Conservation (phyloP, 1,140 invertebrate genomes). For the Chymomyza costata region DNA sequence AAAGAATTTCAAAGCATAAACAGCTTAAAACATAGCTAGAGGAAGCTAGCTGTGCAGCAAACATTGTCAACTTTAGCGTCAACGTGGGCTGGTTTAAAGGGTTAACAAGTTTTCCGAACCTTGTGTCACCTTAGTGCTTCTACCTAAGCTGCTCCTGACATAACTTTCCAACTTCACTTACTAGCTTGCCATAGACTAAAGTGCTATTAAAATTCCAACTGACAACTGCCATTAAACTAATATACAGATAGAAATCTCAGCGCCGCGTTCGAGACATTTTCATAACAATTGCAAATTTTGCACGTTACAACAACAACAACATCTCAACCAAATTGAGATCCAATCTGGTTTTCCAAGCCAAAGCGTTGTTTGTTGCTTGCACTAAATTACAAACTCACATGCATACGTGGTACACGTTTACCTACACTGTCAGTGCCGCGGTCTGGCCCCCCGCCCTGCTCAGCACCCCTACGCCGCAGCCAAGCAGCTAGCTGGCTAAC, state of each 20-base stretch:
- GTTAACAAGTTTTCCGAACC: slow-evolving; percentile 5
- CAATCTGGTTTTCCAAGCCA: slow-evolving; percentile 54
- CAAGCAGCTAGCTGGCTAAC: background rate
- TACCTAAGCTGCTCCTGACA: background rate
- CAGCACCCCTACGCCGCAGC: background rate
- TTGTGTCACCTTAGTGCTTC: background rate
- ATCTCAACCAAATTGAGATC: slow-evolving; percentile 69
- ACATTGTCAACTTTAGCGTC: too few species aligned
- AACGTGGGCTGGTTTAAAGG: too few species aligned
- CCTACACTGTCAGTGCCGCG: slow-evolving; percentile 1
- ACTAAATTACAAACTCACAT: slow-evolving; percentile 61
- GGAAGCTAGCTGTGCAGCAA: slow-evolving; percentile 24
- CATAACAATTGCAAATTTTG: slow-evolving; percentile 72
- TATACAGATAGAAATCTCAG: slow-evolving; percentile 64
- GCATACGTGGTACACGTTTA: slow-evolving; percentile 6
- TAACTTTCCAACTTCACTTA: slow-evolving; percentile 2
- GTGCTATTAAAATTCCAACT: slow-evolving; percentile 68
- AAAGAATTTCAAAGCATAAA: slow-evolving; percentile 62
- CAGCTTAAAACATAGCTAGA: slow-evolving; percentile 38
- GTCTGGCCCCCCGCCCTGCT: background rate
- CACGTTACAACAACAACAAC: slow-evolving; percentile 53
- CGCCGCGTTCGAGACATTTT: slow-evolving; percentile 53
- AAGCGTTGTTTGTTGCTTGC: slow-evolving; percentile 47
- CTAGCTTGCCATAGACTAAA: slow-evolving; percentile 32
- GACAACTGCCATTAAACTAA: slow-evolving; percentile 71